phyloP scores from a whole-genome alignment of 1,140 invertebrate genomes.

The Laupala kohalensis region DNA sequence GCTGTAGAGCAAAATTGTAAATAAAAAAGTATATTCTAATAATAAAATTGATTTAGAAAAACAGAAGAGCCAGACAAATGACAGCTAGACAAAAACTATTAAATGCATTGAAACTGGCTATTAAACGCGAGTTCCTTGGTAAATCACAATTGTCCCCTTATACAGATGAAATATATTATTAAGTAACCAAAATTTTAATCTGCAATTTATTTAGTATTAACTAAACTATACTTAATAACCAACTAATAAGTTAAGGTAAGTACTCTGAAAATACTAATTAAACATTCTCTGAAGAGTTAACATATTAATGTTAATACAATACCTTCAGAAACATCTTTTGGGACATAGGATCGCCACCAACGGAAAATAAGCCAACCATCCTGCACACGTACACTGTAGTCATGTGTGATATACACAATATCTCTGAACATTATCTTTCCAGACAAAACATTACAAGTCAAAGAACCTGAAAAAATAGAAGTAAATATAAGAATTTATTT shows the following conservation, averaged over 20 bases:
- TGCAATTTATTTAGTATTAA: not conserved
- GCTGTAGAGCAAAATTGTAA: too few species aligned
- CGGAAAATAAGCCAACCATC: constrained; percentile 96
- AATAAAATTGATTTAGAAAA: too few species aligned
- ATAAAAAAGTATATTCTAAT: too few species aligned
- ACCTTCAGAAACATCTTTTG: constrained; percentile 91
- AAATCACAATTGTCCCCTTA: too few species aligned
- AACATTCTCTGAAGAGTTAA: not conserved
- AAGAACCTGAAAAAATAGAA: constrained; percentile 55
- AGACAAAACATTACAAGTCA: constrained; percentile 85
- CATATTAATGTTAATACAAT: not conserved
- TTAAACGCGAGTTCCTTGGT: too few species aligned
- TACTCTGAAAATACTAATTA: not conserved
- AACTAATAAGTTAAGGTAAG: not conserved
- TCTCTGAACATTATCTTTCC: constrained; percentile 99
- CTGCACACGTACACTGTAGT: constrained; percentile 85
- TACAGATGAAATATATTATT: too few species aligned
- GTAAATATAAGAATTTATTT: too few species aligned
- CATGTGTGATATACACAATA: constrained; percentile 86
- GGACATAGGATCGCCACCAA: constrained; percentile 91
- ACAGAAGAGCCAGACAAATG: too few species aligned
- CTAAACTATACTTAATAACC: not conserved
- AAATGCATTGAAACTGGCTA: too few species aligned
- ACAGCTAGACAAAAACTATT: too few species aligned
- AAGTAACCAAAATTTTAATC: not conserved